Evolutionary conservation across 1,140 invertebrate species (phyloP), one percentile per base, ranked within the genome.

Genomic region (Brachystomella parvula): DNA sequence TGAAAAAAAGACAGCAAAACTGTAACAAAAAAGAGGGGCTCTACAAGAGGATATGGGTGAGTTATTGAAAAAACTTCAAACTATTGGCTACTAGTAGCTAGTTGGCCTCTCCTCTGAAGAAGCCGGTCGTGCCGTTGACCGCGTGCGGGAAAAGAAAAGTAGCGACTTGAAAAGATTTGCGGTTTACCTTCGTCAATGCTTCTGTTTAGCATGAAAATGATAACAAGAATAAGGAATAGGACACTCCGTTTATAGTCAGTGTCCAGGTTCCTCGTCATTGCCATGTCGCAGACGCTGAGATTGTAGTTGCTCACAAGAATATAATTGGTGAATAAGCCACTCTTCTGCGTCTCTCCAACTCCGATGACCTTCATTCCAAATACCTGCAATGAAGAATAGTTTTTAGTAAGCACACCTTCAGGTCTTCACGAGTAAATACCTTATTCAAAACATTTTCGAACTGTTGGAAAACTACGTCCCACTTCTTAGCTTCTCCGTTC

Each of bases 131-230:
- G n/a, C n/a, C n/a, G n/a, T n/a, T n/a, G n/a, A n/a, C n/a, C n/a
- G n/a, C n/a, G n/a, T n/a, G n/a, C n/a, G n/a, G n/a, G n/a, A n/a
- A n/a, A n/a, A n/a, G n/a, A n/a, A n/a, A n/a, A n/a, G n/a, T n/a
- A n/a, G n/a, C n/a, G n/a, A n/a, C n/a, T n/a, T n/a, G n/a, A n/a
- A n/a, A n/a, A n/a, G n/a, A n/a, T n/a, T n/a, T n/a, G n/a, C 12
- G 12, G 9, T n/a, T 47, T 31, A 72, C 71, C 71, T 67, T 73
- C 71, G 9, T 70, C 68, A 28, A 73, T 62, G 1, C 44, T 19
- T 26, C 59, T 44, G 32, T 66, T 67, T 3, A 68, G 47, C 71
- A 73, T 73, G 30, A 68, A 73, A 24, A 65, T 68, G 3, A 58
- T 28, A 19, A 49, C 2, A 6, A 73, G 39, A 33, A 69, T 47